Conservation (phyloP, 2,888 invertebrate genomes). For the Congeria kusceri region DNA sequence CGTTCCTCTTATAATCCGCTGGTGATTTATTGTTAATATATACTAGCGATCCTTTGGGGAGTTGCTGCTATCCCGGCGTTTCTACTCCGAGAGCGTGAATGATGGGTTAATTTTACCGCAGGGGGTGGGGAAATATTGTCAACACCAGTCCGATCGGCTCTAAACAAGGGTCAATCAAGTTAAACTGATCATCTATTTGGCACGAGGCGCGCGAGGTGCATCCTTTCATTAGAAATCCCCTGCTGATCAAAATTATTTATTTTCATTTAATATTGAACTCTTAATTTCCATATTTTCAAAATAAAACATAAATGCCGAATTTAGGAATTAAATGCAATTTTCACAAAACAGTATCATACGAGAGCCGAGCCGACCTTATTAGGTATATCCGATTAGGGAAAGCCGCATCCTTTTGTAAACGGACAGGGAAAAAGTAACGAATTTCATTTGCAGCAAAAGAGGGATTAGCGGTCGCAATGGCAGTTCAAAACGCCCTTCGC, state of each 20-base stretch:
- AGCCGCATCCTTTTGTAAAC: slow-evolving; percentile 51
- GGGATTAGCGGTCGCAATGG: slow-evolving; percentile 46
- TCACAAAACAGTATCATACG: slow-evolving; percentile 41
- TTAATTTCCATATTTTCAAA: slow-evolving; percentile 45
- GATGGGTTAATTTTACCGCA: slow-evolving; percentile 2
- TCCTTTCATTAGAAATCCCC: slow-evolving; percentile 43
- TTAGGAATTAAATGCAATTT: slow-evolving; percentile 38
- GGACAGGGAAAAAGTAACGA: slow-evolving; percentile 7
- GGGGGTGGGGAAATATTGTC: slow-evolving; percentile 14
- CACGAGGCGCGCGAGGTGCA: slow-evolving; percentile 13
- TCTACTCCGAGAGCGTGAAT: neutral
- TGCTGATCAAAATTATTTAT: slow-evolving; percentile 47
- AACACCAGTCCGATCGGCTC: neutral
- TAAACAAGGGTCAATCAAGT: slow-evolving; percentile 59
- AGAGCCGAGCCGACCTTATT: slow-evolving; percentile 60
- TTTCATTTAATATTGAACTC: slow-evolving; percentile 33
- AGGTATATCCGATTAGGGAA: slow-evolving; percentile 53
- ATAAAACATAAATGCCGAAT: slow-evolving; percentile 34
- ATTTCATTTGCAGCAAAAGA: slow-evolving; percentile 26
- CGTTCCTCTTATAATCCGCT: neutral
- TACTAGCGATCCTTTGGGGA: neutral
- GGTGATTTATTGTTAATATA: slow-evolving; percentile 7
- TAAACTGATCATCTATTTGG: slow-evolving; percentile 41
- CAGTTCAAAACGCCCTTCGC: slow-evolving; percentile 43
- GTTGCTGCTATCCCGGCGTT: neutral